Percentiles rank a stretch among this genome's conserved stretches.
Evolutionary conservation across 2,113 vertebrate species (phyloP).

Genomic region (Carassius carassius): DNA sequence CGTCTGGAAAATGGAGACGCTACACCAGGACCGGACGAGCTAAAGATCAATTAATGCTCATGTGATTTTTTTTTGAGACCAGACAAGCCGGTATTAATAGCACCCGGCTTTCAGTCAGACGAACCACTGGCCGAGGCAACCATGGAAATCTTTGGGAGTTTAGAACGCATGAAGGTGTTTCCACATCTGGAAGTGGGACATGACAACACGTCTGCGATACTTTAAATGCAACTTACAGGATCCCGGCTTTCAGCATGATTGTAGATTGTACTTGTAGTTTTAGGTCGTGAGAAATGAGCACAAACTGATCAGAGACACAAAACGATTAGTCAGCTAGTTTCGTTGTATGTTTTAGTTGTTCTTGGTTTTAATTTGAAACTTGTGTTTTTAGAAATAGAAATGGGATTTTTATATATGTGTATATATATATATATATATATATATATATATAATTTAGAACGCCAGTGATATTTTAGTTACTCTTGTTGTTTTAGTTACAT

Average conservation of each 20-base stretch:
- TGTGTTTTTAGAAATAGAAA: background rate
- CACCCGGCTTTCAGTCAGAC: constrained; percentile 6
- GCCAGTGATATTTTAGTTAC: background rate
- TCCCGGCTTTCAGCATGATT: background rate
- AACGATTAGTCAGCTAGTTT: constrained; percentile 7
- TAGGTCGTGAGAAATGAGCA: background rate
- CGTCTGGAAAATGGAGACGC: constrained; percentile 34
- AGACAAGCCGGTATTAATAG: constrained; percentile 58
- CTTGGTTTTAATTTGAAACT: background rate
- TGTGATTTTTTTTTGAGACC: constrained; percentile 30
- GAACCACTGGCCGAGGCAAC: constrained; percentile 21
- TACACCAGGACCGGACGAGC: background rate
- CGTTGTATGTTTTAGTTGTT: background rate
- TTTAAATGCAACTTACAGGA: constrained; percentile 17
- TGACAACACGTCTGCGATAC: background rate
- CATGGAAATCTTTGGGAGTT: constrained; percentile 64
- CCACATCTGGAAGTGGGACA: constrained; percentile 32
- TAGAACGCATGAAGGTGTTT: constrained; percentile 31
- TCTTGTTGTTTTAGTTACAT: background rate
- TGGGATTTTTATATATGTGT: background rate
- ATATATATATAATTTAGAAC: too few species aligned
- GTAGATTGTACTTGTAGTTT: background rate
- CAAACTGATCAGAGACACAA: background rate
- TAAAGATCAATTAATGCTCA: constrained; percentile 9
- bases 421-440: too few species aligned